Base-by-base conservation (phyloP, 2,797 vertebrate genomes). In the Pygocentrus nattereri region DNA sequence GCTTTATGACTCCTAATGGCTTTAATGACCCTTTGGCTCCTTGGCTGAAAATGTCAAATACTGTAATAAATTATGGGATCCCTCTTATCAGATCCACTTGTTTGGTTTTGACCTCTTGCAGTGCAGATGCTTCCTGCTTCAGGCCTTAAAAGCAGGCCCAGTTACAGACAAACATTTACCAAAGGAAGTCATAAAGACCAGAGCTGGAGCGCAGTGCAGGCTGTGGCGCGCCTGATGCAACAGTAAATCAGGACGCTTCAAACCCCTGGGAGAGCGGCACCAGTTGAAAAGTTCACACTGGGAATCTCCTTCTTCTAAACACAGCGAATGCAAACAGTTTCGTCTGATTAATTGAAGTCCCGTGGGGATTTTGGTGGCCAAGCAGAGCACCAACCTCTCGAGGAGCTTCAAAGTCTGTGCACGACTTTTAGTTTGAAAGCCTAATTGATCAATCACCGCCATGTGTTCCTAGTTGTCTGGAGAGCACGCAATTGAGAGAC, bases 161-260 rank as follows among this genome's bases (percentile, higher is more conserved):
- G 77, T 83, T 70, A 72, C 76, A 71, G 72, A 78, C 83, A 81
- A 85, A 89, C 88, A 88, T 88, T 86, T 84, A 85, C 76, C 52
- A 80, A 84, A 79, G 81, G 82, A 89, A 83, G 85, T 80, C 82
- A 82, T 81, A 82, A 84, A 89, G 84, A 70, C 78, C 65, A 13
- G 76, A 85, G 70, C 25, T 34, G 68, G 83, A 84, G 82, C 82
- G 58, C 62, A 74, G 77, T 79, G 82, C 74, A 12, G 70, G 76
- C 65, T 75, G 61, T 30, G 65, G 54, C 21, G 50, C 25, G 74
- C 52, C 65, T 82, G 83, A 85, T 78, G 71, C 50, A 61, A 76
- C 74, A 15, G 80, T 88, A 89, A 88, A 90, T 88, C 89, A 89
- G 70, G 30, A 52, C 68, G 77, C 68, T 79, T 84, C 65, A 80